Evolutionary conservation across 2,113 vertebrate genomes (phyloP).

Genomic region (Bungarus multicinctus): DNA sequence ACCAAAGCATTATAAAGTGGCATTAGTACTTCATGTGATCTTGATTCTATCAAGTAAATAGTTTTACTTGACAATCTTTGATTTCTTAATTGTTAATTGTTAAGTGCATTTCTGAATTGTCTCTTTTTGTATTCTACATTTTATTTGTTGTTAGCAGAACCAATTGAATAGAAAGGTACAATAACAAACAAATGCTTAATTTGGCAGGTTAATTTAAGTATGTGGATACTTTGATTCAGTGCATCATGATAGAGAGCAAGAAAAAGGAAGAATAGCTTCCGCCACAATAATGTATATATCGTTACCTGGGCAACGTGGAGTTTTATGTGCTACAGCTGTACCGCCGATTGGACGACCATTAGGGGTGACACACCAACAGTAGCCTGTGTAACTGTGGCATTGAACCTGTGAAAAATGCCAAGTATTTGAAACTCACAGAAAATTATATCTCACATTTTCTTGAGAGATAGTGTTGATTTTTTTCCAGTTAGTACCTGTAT

Average conservation of each 20-base stretch:
- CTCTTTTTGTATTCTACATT: not conserved
- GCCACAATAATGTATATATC: not conserved
- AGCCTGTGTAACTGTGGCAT: conserved; percentile 96
- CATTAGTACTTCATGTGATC: too few relatives aligned
- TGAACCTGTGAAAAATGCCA: conserved; percentile 79
- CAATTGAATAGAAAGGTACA: not conserved
- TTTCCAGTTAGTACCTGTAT: not conserved
- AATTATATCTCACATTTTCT: not conserved
- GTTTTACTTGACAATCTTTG: not conserved
- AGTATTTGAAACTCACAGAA: not conserved
- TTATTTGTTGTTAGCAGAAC: not conserved
- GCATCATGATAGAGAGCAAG: not conserved
- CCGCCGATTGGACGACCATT: conserved; percentile 93
- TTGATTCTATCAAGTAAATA: too few relatives aligned
- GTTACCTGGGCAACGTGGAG: conserved; percentile 92
- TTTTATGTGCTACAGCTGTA: conserved; percentile 95
- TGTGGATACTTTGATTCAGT: not conserved
- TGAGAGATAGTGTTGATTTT: rapidly evolving
- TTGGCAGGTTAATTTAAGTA: not conserved
- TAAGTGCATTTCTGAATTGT: not conserved
- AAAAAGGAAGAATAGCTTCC: not conserved
- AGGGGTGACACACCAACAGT: conserved; percentile 96
- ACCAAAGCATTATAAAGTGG: too few relatives aligned
- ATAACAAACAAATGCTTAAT: not conserved
- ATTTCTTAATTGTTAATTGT: not conserved